Evolutionary conservation across 2,888 invertebrate genomes (phyloP).

Genomic region (Agriopis leucophaearia): DNA sequence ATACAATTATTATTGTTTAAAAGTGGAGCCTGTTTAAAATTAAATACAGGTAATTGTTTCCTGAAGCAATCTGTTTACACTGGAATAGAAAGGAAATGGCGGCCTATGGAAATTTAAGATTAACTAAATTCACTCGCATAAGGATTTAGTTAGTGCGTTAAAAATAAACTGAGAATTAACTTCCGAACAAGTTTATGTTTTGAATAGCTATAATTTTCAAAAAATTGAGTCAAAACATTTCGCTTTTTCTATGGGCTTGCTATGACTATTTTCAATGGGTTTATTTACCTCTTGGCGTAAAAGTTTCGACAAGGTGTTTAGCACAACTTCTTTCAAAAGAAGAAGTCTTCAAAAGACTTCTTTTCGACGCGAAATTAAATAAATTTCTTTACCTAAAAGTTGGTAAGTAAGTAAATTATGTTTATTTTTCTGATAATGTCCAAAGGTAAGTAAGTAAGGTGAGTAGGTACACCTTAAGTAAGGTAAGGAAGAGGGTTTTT

Average conservation of each 20-base stretch:
- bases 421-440: slow-evolving; percentile 5
- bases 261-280: background rate
- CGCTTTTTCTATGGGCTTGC: background rate
- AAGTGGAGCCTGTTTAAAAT: slow-evolving; percentile 3
- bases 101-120: slow-evolving; percentile 43
- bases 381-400: slow-evolving; percentile 11
- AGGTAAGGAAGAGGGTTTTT: no score
- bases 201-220: no score
- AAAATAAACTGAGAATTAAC: background rate
- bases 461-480: no score
- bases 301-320: slow-evolving; percentile 10
- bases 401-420: background rate
- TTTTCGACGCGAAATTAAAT: slow-evolving; percentile 13
- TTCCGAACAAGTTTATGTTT: background rate
- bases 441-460: background rate
- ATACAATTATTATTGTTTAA: slow-evolving; percentile 5
- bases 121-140: slow-evolving; percentile 30
- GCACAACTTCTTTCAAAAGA: no score
- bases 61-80: slow-evolving; percentile 42
- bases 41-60: slow-evolving; percentile 8
- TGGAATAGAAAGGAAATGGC: slow-evolving; percentile 28
- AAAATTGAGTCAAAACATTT: slow-evolving; percentile 4
- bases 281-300: background rate
- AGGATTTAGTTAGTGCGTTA: background rate
- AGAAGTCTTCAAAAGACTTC: no score